Percentiles rank a stretch among this genome's conserved stretches.
phyloP scores from a whole-genome alignment of 1,140 invertebrate species.

The Halictus rubicundus region DNA sequence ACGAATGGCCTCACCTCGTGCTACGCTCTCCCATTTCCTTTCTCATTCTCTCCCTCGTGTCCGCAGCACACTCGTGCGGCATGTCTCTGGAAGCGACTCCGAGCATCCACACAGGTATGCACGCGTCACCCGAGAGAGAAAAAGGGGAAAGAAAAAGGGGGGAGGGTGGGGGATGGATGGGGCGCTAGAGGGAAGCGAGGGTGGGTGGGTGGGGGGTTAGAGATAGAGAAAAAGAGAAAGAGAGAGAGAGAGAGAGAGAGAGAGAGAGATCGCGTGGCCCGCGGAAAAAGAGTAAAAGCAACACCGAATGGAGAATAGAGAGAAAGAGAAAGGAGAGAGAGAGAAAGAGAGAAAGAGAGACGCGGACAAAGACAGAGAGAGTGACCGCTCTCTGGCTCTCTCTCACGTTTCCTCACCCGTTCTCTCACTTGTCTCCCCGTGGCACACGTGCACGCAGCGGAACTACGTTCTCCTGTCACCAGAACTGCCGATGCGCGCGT shows the following conservation, averaged over 20 bases:
- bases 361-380: conserved; percentile 25
- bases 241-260: not conserved
- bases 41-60: conserved; percentile 32
- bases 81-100: conserved; percentile 20
- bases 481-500: conserved; percentile 29
- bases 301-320: not conserved
- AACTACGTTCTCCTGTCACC: conserved; percentile 39
- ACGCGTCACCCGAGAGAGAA: not conserved
- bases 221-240: not conserved
- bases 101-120: conserved; percentile 25
- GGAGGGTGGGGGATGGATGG: not conserved
- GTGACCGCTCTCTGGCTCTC: conserved; percentile 29
- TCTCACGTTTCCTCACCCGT: conserved; percentile 32
- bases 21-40: conserved; percentile 49
- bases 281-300: conserved; percentile 1
- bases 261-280: not conserved
- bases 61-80: conserved; percentile 20
- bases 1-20: conserved; percentile 71
- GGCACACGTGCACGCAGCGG: conserved; percentile 62
- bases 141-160: not conserved
- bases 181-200: not conserved
- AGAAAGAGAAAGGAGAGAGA: conserved; percentile 9
- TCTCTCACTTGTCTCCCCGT: conserved; percentile 52
- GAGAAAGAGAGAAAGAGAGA: conserved; percentile 8
- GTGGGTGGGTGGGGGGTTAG: not conserved